Conservation (phyloP, 2,888 invertebrate genomes). For the Cephus sareptanus region DNA sequence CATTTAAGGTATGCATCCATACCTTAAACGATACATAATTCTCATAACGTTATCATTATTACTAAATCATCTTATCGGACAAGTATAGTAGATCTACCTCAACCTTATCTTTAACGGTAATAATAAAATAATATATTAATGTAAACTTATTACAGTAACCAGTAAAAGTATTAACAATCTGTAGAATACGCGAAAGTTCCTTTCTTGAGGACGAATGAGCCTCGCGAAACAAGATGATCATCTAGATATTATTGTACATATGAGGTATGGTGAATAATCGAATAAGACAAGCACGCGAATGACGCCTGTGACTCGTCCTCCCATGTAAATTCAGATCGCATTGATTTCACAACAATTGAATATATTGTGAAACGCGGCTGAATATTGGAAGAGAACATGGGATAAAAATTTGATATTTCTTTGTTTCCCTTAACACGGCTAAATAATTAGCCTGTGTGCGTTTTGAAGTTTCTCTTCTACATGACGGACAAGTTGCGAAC, state of each 20-base stretch:
- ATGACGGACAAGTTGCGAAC: slow-evolving; percentile 29
- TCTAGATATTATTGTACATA: slow-evolving; percentile 4
- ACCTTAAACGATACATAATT: slow-evolving; percentile 15
- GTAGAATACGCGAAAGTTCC: slow-evolving; percentile 17
- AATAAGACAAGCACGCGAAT: background rate
- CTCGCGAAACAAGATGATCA: slow-evolving; percentile 17
- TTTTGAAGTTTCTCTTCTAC: slow-evolving; percentile 5
- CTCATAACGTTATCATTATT: slow-evolving; percentile 23
- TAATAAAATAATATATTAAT: slow-evolving; percentile 27
- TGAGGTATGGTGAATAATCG: slow-evolving; percentile 13
- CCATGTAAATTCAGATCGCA: too few relatives aligned
- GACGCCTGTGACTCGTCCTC: too few relatives aligned
- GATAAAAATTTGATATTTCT: background rate
- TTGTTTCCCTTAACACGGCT: slow-evolving; percentile 19
- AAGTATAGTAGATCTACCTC: background rate
- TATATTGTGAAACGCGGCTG: too few relatives aligned
- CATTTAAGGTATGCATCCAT: background rate
- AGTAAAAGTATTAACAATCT: slow-evolving; percentile 28
- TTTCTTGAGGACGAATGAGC: slow-evolving; percentile 26
- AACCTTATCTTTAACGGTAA: slow-evolving; percentile 12
- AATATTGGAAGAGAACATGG: too few relatives aligned
- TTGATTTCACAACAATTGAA: too few relatives aligned
- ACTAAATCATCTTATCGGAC: background rate
- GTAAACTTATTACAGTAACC: slow-evolving; percentile 15
- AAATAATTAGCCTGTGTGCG: slow-evolving; percentile 18